Evolutionary conservation across 2,113 vertebrate species (phyloP).

Genomic region (Holacanthus passer): DNA sequence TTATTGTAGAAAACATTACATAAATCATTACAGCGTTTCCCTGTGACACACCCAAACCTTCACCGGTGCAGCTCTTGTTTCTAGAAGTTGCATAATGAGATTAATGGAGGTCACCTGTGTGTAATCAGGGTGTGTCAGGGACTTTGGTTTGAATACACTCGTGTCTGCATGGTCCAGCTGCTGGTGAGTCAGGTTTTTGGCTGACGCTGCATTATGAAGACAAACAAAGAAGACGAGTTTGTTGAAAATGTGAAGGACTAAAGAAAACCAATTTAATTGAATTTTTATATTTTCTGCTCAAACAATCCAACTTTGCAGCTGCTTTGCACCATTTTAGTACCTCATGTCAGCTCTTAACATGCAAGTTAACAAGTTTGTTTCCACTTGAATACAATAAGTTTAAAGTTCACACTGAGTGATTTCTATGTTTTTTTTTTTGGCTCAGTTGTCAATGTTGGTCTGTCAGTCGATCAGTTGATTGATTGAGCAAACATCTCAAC

Average conservation of each 20-base stretch:
- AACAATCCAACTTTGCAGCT: background rate
- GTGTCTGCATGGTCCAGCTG: background rate
- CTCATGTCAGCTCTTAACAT: background rate
- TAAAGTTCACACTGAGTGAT: too few species aligned
- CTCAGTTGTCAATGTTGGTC: too few species aligned
- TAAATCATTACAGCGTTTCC: background rate
- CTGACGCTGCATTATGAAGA: background rate
- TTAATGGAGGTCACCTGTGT: slow-evolving; percentile 27
- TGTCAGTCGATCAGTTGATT: too few species aligned
- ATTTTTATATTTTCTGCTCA: background rate
- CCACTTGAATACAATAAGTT: too few species aligned
- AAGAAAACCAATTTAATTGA: background rate
- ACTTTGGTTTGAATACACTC: background rate
- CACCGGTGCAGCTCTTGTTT: slow-evolving; percentile 16
- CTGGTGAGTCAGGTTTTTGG: background rate
- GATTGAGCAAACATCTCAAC: too few species aligned
- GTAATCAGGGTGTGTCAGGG: slow-evolving; percentile 26
- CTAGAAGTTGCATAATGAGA: slow-evolving; percentile 19
- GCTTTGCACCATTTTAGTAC: background rate
- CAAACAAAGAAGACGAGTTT: background rate
- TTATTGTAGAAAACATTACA: slow-evolving; percentile 11
- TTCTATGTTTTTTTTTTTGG: too few species aligned
- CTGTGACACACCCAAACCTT: slow-evolving; percentile 6
- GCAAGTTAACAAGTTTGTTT: background rate
- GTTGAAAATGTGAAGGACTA: background rate